Evolutionary conservation across 2,113 vertebrate genomes (phyloP).

Genomic region (Hemiscyllium ocellatum): DNA sequence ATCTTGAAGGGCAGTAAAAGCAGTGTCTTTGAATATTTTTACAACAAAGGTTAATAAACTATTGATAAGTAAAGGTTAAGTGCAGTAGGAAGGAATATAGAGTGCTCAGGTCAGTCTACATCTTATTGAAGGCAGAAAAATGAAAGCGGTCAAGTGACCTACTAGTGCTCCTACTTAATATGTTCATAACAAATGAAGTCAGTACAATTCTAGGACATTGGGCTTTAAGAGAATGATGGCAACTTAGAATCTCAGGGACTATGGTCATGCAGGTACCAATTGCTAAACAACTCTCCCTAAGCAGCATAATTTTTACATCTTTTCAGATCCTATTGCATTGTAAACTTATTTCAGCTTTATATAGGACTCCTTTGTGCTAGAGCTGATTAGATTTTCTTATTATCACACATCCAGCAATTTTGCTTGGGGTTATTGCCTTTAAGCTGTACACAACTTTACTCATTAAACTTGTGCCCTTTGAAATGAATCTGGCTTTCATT

Average conservation of each 20-base stretch:
- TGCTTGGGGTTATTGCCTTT: background rate
- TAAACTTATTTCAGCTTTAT: background rate
- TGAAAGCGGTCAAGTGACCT: too few relatives aligned
- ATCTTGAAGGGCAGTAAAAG: too few relatives aligned
- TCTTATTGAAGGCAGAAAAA: too few relatives aligned
- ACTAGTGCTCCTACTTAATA: too few relatives aligned
- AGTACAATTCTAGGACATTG: background rate
- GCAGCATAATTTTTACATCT: background rate
- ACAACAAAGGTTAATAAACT: too few relatives aligned
- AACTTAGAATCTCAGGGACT: background rate
- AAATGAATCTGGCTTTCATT: slow-evolving; percentile 10
- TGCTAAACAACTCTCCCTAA: background rate
- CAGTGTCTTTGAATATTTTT: too few relatives aligned
- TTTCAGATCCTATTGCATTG: background rate
- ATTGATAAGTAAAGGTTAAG: too few relatives aligned
- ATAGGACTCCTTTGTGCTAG: background rate
- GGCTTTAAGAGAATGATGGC: background rate
- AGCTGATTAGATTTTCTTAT: background rate
- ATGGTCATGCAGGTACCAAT: background rate
- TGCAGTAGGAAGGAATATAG: too few relatives aligned
- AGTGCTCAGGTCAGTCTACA: too few relatives aligned
- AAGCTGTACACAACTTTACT: background rate
- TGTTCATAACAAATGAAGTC: too few relatives aligned
- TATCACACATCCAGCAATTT: background rate
- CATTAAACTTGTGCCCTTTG: background rate